Percentiles rank a stretch among this genome's conserved stretches.
Conservation (phyloP, 2,888 invertebrate genomes). For the Pocota personata region DNA sequence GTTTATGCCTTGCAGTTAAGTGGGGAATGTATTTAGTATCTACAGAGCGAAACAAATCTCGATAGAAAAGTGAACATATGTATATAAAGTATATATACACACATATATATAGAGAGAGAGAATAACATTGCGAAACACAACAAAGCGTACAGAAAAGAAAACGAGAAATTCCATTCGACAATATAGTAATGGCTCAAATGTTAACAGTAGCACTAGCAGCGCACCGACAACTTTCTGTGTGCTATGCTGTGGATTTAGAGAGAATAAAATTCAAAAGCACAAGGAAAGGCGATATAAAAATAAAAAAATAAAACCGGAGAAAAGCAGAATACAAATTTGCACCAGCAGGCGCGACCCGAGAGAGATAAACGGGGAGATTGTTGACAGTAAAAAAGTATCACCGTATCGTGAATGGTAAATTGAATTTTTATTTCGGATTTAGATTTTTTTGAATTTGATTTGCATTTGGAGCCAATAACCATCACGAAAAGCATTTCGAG, state of each 20-base stretch:
- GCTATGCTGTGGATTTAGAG: not conserved
- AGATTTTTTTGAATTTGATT: not conserved
- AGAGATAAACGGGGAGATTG: slow-evolving; percentile 29
- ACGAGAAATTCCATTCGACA: slow-evolving; percentile 6
- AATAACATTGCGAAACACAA: not conserved
- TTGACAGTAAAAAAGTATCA: slow-evolving; percentile 17
- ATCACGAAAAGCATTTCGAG: not conserved
- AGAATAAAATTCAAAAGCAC: not conserved
- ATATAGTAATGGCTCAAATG: slow-evolving; percentile 11
- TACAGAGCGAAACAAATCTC: too few relatives aligned
- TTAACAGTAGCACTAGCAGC: not conserved
- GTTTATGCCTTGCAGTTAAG: slow-evolving; percentile 8
- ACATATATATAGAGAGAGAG: not conserved
- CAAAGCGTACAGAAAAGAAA: not conserved
- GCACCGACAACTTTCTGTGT: not conserved
- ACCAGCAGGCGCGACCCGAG: slow-evolving; percentile 12
- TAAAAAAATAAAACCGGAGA: slow-evolving; percentile 22
- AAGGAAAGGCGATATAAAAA: not conserved
- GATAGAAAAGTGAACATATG: too few relatives aligned
- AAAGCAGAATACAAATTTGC: slow-evolving; percentile 11
- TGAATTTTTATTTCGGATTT: not conserved
- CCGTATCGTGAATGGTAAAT: not conserved
- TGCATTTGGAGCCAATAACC: not conserved
- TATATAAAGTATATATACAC: not conserved
- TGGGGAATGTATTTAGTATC: not conserved